Evolutionary conservation across 2,888 invertebrate species (phyloP).

Genomic region (Eueremaeus valkanovi): DNA sequence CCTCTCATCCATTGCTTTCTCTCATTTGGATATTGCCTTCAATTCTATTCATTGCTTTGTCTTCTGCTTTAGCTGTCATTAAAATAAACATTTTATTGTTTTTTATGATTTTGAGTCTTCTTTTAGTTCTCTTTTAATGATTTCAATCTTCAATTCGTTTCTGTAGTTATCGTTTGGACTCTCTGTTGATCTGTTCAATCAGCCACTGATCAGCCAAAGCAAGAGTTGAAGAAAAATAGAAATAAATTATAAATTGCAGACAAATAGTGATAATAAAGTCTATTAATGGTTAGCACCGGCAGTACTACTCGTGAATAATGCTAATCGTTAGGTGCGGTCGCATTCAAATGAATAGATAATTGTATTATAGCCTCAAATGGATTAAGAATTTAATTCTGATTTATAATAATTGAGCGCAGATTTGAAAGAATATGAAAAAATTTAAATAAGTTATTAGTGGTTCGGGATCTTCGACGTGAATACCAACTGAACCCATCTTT

Average conservation of each 20-base stretch:
- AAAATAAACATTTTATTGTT: conserved; percentile 29
- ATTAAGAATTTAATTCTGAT: no score
- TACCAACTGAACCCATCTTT: background rate
- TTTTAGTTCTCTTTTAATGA: no score
- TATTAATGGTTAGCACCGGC: background rate
- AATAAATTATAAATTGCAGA: background rate
- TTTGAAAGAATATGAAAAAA: background rate
- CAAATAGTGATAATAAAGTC: background rate
- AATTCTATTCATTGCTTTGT: background rate
- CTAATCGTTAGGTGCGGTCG: no score
- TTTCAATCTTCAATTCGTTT: conserved; percentile 1
- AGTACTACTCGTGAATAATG: no score
- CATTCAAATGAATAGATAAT: no score
- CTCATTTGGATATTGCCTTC: background rate
- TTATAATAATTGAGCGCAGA: no score
- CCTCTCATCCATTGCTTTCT: background rate
- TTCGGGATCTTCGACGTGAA: background rate
- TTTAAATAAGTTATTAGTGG: no score
- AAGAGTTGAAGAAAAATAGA: background rate
- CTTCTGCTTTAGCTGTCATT: background rate
- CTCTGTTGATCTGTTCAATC: background rate
- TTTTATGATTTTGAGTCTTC: background rate
- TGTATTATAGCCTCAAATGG: no score
- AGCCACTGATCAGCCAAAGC: conserved; percentile 4
- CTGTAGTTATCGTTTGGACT: conserved; percentile 8